phyloP scores from a whole-genome alignment of 2,113 vertebrate genomes.

The Cryptotis parvus region DNA sequence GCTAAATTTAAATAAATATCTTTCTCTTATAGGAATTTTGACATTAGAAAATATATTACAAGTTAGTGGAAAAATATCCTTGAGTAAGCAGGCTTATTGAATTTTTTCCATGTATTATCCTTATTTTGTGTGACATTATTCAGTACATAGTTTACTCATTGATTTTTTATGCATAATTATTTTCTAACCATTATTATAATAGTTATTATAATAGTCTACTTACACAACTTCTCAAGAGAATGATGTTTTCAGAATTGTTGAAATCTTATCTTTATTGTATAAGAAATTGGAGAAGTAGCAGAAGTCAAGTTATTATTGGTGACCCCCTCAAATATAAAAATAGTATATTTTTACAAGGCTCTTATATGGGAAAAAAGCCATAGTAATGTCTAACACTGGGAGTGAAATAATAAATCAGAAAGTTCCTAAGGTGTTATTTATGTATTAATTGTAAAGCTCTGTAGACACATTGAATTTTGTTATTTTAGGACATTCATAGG shows the following conservation, averaged over 20 bases:
- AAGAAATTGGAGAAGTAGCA: background rate
- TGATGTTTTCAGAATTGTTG: background rate
- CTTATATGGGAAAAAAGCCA: background rate
- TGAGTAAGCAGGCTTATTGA: conserved; percentile 29
- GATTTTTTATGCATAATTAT: conserved; percentile 45
- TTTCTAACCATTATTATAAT: conserved; percentile 23
- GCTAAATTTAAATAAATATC: conserved; percentile 47
- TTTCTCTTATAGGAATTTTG: conserved; percentile 12
- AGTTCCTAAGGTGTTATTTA: background rate
- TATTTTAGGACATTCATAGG: background rate
- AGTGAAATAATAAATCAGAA: background rate
- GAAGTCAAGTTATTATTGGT: background rate
- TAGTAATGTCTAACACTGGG: background rate
- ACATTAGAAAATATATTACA: conserved; percentile 1
- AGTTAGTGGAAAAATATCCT: conserved; percentile 18
- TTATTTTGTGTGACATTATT: background rate
- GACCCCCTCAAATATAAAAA: background rate
- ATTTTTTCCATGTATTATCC: background rate
- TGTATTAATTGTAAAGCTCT: background rate
- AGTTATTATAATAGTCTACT: background rate
- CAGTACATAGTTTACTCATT: background rate
- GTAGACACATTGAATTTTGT: background rate
- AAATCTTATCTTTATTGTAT: background rate
- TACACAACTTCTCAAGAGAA: background rate
- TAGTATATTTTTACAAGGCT: background rate